A percentile compares a stretch with the other conserved stretches of the same genome.
phyloP scores from a whole-genome alignment of 2,888 invertebrate genomes.

The Sinodicranocentrus sp. region DNA sequence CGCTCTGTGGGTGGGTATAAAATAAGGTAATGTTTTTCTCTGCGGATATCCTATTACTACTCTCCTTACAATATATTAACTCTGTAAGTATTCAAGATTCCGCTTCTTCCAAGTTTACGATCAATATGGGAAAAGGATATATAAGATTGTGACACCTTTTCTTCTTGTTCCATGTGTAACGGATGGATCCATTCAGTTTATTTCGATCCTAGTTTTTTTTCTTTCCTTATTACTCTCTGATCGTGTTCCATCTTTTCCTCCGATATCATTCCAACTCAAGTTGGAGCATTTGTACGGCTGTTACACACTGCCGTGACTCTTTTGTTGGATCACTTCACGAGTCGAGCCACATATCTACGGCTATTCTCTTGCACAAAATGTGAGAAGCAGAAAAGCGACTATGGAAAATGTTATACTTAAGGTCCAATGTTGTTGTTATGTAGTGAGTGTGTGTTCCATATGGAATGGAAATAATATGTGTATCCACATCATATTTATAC shows the following conservation, averaged over 20 bases:
- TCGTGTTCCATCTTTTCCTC: constrained; percentile 49
- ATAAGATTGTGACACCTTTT: constrained; percentile 54
- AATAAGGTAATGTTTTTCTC: constrained; percentile 23
- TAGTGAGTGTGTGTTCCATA: no score
- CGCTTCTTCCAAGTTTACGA: constrained; percentile 42
- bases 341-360: background rate
- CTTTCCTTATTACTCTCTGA: constrained; percentile 29
- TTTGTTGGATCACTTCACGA: constrained; percentile 48
- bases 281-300: constrained; percentile 42
- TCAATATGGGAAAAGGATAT: constrained; percentile 49
- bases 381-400: no score
- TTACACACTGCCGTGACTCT: constrained; percentile 46
- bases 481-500: constrained; percentile 8
- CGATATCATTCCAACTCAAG: constrained; percentile 45
- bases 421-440: constrained; percentile 20
- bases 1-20: no score
- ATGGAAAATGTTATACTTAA: constrained; percentile 35
- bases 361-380: background rate
- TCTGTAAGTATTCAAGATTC: constrained; percentile 44
- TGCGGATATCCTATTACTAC: constrained; percentile 9
- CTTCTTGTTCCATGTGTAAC: constrained; percentile 36
- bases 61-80: constrained; percentile 19
- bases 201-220: constrained; percentile 40
- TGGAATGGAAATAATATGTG: no score
- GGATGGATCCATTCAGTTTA: constrained; percentile 44